Conservation (phyloP, 2,888 invertebrate species). For the Pachycephus smyrnensis region DNA sequence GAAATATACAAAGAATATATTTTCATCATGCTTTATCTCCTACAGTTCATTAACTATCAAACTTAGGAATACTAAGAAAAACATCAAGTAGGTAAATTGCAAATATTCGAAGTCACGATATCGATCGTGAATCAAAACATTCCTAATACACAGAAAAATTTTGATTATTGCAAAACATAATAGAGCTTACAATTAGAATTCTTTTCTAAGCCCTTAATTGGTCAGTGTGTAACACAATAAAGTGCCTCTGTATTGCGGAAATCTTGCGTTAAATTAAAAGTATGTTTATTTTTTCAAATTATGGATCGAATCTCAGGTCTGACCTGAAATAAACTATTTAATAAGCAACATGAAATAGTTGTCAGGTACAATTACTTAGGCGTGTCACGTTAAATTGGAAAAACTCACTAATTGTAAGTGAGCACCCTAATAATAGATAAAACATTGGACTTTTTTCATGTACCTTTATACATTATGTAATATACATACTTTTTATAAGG, state of each 20-base stretch:
- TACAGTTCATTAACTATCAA: not conserved
- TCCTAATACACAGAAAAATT: not conserved
- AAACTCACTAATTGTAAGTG: not conserved
- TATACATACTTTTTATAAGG: conserved; percentile 1
- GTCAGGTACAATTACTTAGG: not conserved
- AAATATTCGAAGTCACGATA: not conserved
- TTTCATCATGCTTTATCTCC: not conserved
- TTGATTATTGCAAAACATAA: not conserved
- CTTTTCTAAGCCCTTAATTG: not conserved
- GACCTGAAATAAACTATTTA: conserved; percentile 2
- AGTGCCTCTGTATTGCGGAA: conserved; percentile 4
- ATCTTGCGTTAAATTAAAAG: conserved; percentile 7
- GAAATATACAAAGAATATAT: not conserved
- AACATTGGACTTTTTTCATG: not conserved
- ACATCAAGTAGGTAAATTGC: not conserved
- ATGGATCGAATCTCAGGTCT: conserved; percentile 1
- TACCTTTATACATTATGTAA: not conserved
- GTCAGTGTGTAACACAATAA: not conserved
- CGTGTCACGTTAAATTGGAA: not conserved
- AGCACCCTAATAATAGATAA: not conserved
- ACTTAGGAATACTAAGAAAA: not conserved
- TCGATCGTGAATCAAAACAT: not conserved
- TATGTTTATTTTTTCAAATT: conserved; percentile 18
- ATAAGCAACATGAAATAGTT: conserved; percentile 1
- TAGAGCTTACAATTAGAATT: not conserved